Percentiles rank a stretch among this genome's conserved stretches.
Conservation (phyloP, 2,888 invertebrate genomes). For the Cheilosia vulpina region DNA sequence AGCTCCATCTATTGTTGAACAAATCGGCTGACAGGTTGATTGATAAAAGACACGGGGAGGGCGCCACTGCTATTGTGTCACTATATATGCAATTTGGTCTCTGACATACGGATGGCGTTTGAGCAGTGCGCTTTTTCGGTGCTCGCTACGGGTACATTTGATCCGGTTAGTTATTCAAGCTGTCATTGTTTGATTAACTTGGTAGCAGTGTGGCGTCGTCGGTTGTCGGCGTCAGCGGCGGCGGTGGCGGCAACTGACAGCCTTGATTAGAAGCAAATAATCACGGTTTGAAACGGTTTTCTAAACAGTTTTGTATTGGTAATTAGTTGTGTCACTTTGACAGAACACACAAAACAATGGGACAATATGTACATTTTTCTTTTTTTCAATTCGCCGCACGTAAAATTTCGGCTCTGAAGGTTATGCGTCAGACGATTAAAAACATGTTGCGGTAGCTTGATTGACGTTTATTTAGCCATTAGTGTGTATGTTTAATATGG, state of each 20-base stretch:
- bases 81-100: slow-evolving; percentile 18
- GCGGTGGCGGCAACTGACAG: slow-evolving; percentile 37
- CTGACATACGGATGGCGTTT: slow-evolving; percentile 47
- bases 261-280: slow-evolving; percentile 67
- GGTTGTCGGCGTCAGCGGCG: slow-evolving; percentile 2
- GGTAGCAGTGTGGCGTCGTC: slow-evolving; percentile 29
- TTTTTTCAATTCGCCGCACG: slow-evolving; percentile 62
- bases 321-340: slow-evolving; percentile 59
- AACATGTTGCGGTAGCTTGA: slow-evolving; percentile 42
- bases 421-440: slow-evolving; percentile 56
- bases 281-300: slow-evolving; percentile 54
- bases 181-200: slow-evolving; percentile 64
- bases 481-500: slow-evolving; percentile 57
- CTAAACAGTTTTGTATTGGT: slow-evolving; percentile 40
- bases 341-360: slow-evolving; percentile 58
- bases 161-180: slow-evolving; percentile 43
- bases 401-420: slow-evolving; percentile 68
- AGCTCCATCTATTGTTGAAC: slow-evolving; percentile 33
- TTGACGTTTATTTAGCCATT: slow-evolving; percentile 72
- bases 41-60: slow-evolving; percentile 20
- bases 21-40: slow-evolving; percentile 34
- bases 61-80: slow-evolving; percentile 25
- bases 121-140: slow-evolving; percentile 34
- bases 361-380: slow-evolving; percentile 18
- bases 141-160: slow-evolving; percentile 25